Conservation (phyloP, 1,140 invertebrate genomes). For the Macrotrachela quadricornifera region DNA sequence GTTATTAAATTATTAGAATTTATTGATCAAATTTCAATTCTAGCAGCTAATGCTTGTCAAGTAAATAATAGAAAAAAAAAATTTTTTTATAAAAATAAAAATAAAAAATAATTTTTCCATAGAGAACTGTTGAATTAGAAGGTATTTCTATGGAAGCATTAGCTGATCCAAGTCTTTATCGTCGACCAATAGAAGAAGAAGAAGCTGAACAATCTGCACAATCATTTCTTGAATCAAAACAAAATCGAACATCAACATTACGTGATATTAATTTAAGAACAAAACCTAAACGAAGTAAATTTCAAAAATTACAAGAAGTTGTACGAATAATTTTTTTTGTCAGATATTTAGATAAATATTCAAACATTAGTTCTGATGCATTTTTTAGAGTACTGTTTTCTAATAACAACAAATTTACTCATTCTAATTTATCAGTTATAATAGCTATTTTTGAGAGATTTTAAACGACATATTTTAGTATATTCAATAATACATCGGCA, state of each 20-base stretch:
- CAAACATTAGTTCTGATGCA: too few relatives aligned
- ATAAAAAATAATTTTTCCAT: neutral
- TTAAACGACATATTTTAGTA: too few relatives aligned
- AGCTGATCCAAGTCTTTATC: neutral
- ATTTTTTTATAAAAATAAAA: conserved; percentile 1
- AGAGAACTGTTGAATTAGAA: conserved; percentile 4
- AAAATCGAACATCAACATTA: neutral
- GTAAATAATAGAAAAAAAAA: conserved; percentile 12
- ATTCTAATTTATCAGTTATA: too few relatives aligned
- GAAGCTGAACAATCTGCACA: neutral
- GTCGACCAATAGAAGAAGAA: neutral
- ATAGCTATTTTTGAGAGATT: too few relatives aligned
- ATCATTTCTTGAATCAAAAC: neutral
- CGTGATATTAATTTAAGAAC: neutral
- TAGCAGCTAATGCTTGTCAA: conserved; percentile 26
- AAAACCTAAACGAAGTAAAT: neutral
- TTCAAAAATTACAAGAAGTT: neutral
- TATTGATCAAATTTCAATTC: conserved; percentile 18
- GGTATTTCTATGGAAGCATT: conserved; percentile 7
- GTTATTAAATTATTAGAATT: conserved; percentile 16
- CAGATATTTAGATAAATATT: too few relatives aligned
- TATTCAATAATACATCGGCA: too few relatives aligned
- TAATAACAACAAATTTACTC: too few relatives aligned
- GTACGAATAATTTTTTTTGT: neutral
- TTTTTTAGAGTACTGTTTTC: too few relatives aligned